phyloP scores from a whole-genome alignment of 2,113 vertebrate species.

The Spermophilus dauricus region DNA sequence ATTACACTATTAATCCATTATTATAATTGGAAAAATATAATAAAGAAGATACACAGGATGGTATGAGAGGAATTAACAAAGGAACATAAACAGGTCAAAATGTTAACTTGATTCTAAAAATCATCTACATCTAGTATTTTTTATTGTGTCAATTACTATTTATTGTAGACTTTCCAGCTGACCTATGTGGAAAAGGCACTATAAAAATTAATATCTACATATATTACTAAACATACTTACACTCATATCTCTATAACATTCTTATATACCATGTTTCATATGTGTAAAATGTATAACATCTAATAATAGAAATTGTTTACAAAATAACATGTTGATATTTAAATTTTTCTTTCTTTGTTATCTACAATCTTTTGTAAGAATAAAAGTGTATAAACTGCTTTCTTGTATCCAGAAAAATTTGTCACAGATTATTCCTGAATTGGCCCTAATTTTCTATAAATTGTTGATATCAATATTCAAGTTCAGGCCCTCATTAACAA shows the following conservation, averaged over 20 bases:
- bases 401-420: constrained; percentile 60
- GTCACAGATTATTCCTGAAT: constrained; percentile 57
- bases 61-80: neutral
- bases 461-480: constrained; percentile 75
- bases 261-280: constrained; percentile 66
- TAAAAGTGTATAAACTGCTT: constrained; percentile 70
- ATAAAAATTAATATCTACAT: constrained; percentile 88
- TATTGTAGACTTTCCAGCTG: constrained; percentile 90
- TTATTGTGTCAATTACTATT: constrained; percentile 84
- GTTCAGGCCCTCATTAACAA: constrained; percentile 58
- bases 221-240: constrained; percentile 83
- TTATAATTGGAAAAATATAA: constrained; percentile 34
- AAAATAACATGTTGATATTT: constrained; percentile 76
- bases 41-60: neutral
- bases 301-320: constrained; percentile 79
- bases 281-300: constrained; percentile 71
- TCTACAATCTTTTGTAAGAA: constrained; percentile 73
- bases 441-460: constrained; percentile 45
- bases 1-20: neutral
- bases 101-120: constrained; percentile 36
- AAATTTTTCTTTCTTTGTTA: constrained; percentile 49
- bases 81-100: neutral
- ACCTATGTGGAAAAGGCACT: constrained; percentile 90
- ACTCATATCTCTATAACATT: constrained; percentile 40
- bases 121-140: constrained; percentile 26